Conservation (phyloP, 2,797 vertebrate genomes). For the Rhinichthys osculus region DNA sequence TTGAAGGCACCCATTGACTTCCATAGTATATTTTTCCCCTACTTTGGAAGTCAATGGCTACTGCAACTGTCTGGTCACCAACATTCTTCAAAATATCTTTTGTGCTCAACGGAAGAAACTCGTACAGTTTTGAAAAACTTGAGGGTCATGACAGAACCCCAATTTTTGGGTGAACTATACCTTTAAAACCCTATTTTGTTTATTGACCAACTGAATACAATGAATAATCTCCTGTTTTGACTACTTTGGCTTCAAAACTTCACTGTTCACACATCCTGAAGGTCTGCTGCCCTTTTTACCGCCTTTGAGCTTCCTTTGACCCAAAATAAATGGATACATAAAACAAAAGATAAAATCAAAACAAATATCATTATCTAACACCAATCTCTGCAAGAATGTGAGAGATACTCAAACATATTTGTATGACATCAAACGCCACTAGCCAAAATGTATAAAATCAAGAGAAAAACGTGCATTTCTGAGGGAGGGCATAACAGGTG, state of each 20-base stretch:
- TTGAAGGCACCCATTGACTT: too few species aligned
- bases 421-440: neutral
- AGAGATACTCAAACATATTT: neutral
- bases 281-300: neutral
- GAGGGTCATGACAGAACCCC: too few species aligned
- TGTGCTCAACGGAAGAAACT: too few species aligned
- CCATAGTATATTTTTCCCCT: too few species aligned
- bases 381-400: neutral
- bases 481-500: conserved; percentile 6
- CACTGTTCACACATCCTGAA: neutral
- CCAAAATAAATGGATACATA: neutral
- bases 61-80: too few species aligned
- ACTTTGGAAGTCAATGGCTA: too few species aligned
- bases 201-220: neutral
- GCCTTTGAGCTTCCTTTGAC: neutral
- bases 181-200: neutral
- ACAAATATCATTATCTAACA: neutral
- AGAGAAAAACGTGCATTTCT: neutral
- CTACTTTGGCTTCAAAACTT: neutral
- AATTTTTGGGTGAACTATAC: neutral
- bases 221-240: neutral
- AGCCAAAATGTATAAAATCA: neutral
- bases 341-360: neutral
- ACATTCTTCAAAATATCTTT: too few species aligned
- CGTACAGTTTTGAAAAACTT: too few species aligned